These are phyloP conservation scores for Enteromius anoplus DNA, from an alignment of 2,797 vertebrate genomes.

Conservation along the genomic window DNA sequence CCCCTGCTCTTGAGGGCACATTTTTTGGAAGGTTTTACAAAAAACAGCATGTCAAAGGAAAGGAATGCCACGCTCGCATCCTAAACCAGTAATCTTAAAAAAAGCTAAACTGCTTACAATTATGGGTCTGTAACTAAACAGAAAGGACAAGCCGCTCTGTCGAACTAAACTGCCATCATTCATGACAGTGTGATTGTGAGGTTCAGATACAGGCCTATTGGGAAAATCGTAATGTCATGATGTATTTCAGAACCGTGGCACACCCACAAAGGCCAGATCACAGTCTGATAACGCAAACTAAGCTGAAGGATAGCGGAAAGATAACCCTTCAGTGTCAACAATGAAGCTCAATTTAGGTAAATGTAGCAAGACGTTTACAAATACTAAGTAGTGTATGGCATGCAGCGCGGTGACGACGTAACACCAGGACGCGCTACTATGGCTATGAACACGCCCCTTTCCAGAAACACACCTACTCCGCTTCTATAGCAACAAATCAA, in stretches of 20 bases:
- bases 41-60: neutral
- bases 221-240: constrained; percentile 37
- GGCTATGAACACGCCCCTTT: constrained; percentile 70
- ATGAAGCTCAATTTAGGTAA: neutral
- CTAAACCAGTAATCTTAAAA: constrained; percentile 19
- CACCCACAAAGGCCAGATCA: constrained; percentile 35
- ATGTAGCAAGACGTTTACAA: constrained; percentile 5
- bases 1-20: neutral
- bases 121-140: constrained; percentile 7
- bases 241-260: constrained; percentile 42
- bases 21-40: neutral
- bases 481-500: constrained; percentile 54
- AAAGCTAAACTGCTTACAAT: neutral
- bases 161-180: constrained; percentile 9
- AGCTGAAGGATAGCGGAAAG: constrained; percentile 15
- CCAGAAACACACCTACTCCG: constrained; percentile 45
- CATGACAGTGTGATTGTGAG: constrained; percentile 41
- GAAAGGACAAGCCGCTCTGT: constrained; percentile 7
- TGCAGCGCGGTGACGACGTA: neutral
- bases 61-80: neutral
- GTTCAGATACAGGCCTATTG: constrained; percentile 21
- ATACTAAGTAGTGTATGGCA: neutral
- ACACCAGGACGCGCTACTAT: constrained; percentile 34
- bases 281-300: constrained; percentile 17
- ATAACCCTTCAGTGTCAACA: constrained; percentile 40